Conservation (phyloP, 1,140 invertebrate genomes). For the Schlechtendalia chinensis region DNA sequence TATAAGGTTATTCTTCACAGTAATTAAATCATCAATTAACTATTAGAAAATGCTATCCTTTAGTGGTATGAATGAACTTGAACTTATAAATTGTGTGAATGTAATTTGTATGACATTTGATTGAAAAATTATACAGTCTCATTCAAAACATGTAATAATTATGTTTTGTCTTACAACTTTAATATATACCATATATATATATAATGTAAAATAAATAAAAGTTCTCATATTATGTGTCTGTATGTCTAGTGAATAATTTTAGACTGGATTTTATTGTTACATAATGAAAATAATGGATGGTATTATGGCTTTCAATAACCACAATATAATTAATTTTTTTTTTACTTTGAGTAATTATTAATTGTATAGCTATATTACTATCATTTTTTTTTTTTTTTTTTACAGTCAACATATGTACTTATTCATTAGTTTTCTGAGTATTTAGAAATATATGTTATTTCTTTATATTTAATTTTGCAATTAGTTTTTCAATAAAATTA, state of each 20-base stretch:
- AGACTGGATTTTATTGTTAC: slow-evolving; percentile 13
- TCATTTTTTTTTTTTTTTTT: no score
- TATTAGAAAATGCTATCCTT: not conserved
- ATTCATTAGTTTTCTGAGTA: not conserved
- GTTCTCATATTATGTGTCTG: not conserved
- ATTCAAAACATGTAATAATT: slow-evolving; percentile 3
- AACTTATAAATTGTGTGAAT: slow-evolving; percentile 8
- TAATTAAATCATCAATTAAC: not conserved
- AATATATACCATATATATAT: not conserved
- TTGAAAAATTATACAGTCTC: slow-evolving; percentile 20
- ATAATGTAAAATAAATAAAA: not conserved
- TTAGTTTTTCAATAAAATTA: slow-evolving; percentile 14
- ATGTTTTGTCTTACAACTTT: not conserved
- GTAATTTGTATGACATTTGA: slow-evolving; percentile 40
- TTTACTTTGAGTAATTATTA: slow-evolving; percentile 11
- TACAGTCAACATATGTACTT: not conserved
- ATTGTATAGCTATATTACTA: not conserved
- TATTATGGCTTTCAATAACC: slow-evolving; percentile 36
- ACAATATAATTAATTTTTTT: not conserved
- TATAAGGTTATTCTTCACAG: slow-evolving; percentile 1
- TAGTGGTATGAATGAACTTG: slow-evolving; percentile 13
- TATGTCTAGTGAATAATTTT: slow-evolving; percentile 23
- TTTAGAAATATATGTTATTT: slow-evolving; percentile 21
- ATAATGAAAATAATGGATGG: slow-evolving; percentile 16
- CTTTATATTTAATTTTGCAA: not conserved